Base-by-base conservation (phyloP, 1,140 invertebrate species). In the Leptoteleia sp. region DNA sequence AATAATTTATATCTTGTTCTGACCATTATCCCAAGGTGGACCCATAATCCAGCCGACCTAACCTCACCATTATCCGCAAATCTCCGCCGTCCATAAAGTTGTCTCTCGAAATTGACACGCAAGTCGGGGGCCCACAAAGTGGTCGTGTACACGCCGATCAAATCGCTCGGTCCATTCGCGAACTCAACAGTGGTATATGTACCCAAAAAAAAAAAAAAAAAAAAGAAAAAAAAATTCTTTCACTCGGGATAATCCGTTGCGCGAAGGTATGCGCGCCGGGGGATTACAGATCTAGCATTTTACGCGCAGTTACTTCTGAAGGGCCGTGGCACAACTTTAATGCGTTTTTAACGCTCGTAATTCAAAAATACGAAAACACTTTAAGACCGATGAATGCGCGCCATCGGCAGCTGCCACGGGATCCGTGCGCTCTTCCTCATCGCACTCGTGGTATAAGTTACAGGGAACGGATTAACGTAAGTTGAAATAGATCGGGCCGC, bases 311-410 rank as follows among this genome's bases (percentile, higher is more conserved):
- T 76, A 65, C 72, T 73, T 59, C 48, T 65, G 57, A 50, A 76
- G 59, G 50, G 59, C 64, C 68, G 62, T 77, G n/a, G n/a, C n/a
- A 71, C 45, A 71, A 50, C 64, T 54, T 55, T 65, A 81, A 82
- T 80, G 45, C 79, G 61, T 77, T 72, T 54, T 61, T 65, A 81
- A 82, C 79, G 75, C 79, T 72, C 55, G 79, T 81, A 83, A 83
- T 81, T 83, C 80, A 81, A 68, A 84, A 81, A 81, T 82, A 82
- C 73, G 78, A 81, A 83, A 85, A 82, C 82, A 85, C 83, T 85
- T 83, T 81, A 80, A 75, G 38, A 73, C 54, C 50, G 70, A 73
- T 72, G 79, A 80, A 83, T 76, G 55, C 73, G 70, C 80, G 75
- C 57, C n/a, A n/a, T 48, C 73, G 59, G 72, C 77, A 80, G 77